These are phyloP conservation scores for Megaustenia siamemsis DNA, from an alignment of 2,888 invertebrate genomes.

Conservation along the genomic window DNA sequence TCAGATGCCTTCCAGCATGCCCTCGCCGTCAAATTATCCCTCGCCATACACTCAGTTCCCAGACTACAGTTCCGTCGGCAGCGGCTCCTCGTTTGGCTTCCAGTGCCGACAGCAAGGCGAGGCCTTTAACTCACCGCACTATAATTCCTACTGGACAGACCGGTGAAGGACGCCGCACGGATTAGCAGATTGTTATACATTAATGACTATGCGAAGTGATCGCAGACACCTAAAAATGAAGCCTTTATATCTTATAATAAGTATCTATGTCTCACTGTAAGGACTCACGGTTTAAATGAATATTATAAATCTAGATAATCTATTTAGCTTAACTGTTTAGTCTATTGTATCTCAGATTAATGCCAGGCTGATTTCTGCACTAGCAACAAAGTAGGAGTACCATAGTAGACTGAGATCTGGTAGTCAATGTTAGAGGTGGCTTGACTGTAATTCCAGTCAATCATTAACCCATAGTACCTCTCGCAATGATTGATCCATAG, in stretches of 20 bases:
- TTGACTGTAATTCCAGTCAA: no score
- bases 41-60: conserved; percentile 63
- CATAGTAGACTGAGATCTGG: no score
- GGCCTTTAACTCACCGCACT: conserved; percentile 70
- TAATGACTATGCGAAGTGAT: not conserved
- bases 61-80: conserved; percentile 65
- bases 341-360: no score
- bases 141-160: conserved; percentile 67
- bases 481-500: no score
- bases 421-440: no score
- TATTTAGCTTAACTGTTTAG: no score
- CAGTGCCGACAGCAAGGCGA: conserved; percentile 70
- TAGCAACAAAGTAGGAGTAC: no score
- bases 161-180: conserved; percentile 53
- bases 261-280: not conserved
- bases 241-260: not conserved
- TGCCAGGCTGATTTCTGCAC: no score
- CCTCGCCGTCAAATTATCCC: conserved; percentile 63
- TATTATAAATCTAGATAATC: no score
- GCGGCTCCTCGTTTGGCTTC: conserved; percentile 68
- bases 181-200: not conserved
- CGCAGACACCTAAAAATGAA: not conserved
- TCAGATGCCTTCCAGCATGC: conserved; percentile 61
- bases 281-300: no score
- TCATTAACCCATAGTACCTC: no score